Percentiles rank a stretch among this genome's conserved stretches.
phyloP scores from a whole-genome alignment of 2,797 vertebrate species.

The Acanthornis magna region DNA sequence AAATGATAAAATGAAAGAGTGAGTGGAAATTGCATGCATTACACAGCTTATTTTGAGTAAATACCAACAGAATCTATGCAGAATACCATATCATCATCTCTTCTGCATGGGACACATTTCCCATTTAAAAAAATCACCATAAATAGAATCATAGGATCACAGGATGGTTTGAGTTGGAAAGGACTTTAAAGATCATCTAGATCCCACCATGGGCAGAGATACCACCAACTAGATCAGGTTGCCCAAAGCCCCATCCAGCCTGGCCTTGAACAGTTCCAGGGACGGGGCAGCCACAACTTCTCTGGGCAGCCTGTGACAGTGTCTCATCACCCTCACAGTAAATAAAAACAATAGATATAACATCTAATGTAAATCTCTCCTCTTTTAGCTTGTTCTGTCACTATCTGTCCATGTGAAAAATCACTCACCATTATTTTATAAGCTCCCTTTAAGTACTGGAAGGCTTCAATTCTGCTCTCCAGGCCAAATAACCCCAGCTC shows the following conservation, averaged over 20 bases:
- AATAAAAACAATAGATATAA: no score
- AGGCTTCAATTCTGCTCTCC: no score
- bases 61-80: background rate
- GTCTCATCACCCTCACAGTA: background rate
- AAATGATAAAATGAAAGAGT: background rate
- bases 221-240: background rate
- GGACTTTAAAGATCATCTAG: background rate
- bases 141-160: background rate
- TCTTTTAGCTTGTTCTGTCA: background rate
- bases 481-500: rapidly evolving
- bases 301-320: background rate
- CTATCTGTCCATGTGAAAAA: background rate
- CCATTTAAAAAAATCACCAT: rapidly evolving
- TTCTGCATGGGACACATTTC: background rate
- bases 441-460: background rate
- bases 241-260: background rate
- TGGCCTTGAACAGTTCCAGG: background rate
- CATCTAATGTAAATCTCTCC: background rate
- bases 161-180: background rate
- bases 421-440: background rate
- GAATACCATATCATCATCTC: background rate
- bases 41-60: background rate
- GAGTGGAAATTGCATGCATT: background rate
- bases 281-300: background rate
- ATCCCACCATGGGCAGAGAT: background rate